Evolutionary conservation across 23 tunicate genomes (phyloP), one percentile per base, ranked within the genome.

Genomic region (Halocynthia aurantium): DNA sequence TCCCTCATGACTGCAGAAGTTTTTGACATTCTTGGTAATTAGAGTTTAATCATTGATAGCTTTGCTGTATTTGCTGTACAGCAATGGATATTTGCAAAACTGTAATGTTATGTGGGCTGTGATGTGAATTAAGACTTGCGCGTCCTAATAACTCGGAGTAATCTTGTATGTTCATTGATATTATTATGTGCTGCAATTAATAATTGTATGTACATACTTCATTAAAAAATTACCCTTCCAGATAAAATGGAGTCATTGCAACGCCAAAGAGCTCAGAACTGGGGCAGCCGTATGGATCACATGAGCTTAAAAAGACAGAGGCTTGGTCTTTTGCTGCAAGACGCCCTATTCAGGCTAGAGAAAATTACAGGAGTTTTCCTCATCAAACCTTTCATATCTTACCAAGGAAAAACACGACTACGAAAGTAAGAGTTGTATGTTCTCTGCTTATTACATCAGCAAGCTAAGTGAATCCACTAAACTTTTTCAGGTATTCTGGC

Each of bases 181-280:
- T 31, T 31, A 31, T 31, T 31, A 31, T 31, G 44, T 31, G 44
- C 44, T 31, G 44, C 4, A 31, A 31, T 31, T 31, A 31, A 31
- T 31, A 31, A 31, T 31, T 31, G 44, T 31, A 31, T 31, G 44
- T 0, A 31, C 44, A 31, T 31, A 0, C 44, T 31, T 31, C 44
- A 31, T 31, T 31, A 31, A 31, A 31, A 31, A 31, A 31, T 31
- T 72, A 13, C 1, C 17, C 17, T 57, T 76, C 7, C 80, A 89
- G 96, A 84, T 50, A 83, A 89, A 81, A 89, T 89, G 96, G 96
- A 89, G 76, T 65, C 70, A 8, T 50, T 89, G 56, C 96, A 89
- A 69, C 85, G 86, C 15, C 82, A 81, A 19, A 82, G 96, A 7
- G 96, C 96, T n/a, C 88, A 89, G 52, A 55, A 22, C 7, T 89